These are phyloP conservation scores for Dromius quadrimaculatus DNA, from an alignment of 2,888 invertebrate genomes.

Conservation along the genomic window DNA sequence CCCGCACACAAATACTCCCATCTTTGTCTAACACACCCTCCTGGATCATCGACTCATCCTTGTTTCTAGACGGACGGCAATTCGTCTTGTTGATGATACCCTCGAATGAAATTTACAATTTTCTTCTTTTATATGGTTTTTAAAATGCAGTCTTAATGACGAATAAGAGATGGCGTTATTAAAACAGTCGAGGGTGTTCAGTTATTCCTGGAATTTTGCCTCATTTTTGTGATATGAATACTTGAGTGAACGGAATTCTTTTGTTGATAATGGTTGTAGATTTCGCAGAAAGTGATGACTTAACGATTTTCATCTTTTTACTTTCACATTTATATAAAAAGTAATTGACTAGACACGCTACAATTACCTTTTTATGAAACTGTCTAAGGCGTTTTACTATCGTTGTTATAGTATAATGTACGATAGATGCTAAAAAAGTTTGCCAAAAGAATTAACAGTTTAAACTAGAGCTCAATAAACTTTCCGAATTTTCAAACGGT, in stretches of 20 bases:
- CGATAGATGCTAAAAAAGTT: no score
- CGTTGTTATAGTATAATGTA: no score
- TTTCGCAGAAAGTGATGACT: conserved; percentile 10
- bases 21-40: background rate
- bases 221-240: background rate
- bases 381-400: conserved; percentile 4
- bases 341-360: conserved; percentile 11
- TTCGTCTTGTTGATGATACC: conserved; percentile 30
- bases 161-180: conserved; percentile 25
- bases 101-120: conserved; percentile 37
- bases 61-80: conserved; percentile 7
- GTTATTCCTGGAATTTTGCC: conserved; percentile 18
- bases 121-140: conserved; percentile 35
- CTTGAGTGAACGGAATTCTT: conserved; percentile 3
- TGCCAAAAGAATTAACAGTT: no score
- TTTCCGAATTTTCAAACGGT: no score
- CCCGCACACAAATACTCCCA: background rate
- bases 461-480: no score
- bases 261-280: conserved; percentile 10
- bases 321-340: background rate
- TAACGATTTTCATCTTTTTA: conserved; percentile 14
- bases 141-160: conserved; percentile 37
- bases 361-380: background rate
- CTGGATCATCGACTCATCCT: background rate
- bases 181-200: conserved; percentile 25